A percentile compares a stretch with the other conserved stretches of the same genome.
phyloP scores from a whole-genome alignment of 2,113 vertebrate genomes.

The Dendrocopos noguchii region DNA sequence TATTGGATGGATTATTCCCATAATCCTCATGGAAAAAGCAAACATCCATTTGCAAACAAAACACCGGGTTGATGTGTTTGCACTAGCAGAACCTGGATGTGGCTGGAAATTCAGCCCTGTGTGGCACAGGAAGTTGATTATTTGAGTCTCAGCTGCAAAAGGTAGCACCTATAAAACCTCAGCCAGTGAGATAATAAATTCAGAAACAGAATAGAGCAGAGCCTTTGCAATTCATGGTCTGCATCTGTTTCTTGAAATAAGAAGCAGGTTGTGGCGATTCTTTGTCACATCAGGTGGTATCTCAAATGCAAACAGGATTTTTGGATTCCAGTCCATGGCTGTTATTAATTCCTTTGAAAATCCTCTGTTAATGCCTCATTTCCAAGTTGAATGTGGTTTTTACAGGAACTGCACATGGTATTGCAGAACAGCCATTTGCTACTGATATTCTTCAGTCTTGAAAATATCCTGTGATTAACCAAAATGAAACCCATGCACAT shows the following conservation, averaged over 20 bases:
- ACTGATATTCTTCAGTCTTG: not conserved
- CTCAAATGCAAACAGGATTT: not conserved
- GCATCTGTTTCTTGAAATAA: not conserved
- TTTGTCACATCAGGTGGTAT: not conserved
- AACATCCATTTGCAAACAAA: not conserved
- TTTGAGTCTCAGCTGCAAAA: not conserved
- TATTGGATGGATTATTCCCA: not conserved
- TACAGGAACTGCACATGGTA: not conserved
- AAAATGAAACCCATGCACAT: not conserved
- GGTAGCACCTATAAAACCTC: not conserved
- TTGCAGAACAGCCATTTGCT: not conserved
- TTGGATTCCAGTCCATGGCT: not conserved
- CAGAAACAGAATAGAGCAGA: not conserved
- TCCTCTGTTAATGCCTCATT: not conserved
- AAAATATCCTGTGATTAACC: not conserved
- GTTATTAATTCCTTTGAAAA: slow-evolving; percentile 5
- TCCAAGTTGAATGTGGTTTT: not conserved
- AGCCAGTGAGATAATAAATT: not conserved
- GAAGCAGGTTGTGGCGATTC: not conserved
- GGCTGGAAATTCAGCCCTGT: not conserved
- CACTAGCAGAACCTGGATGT: not conserved
- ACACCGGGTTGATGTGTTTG: not conserved
- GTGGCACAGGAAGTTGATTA: not conserved
- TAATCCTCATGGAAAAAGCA: not conserved
- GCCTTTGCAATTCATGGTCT: not conserved